Evolutionary conservation across 2,888 invertebrate genomes (phyloP), one percentile per base, ranked within the genome.

Genomic region (Plusia festucae): DNA sequence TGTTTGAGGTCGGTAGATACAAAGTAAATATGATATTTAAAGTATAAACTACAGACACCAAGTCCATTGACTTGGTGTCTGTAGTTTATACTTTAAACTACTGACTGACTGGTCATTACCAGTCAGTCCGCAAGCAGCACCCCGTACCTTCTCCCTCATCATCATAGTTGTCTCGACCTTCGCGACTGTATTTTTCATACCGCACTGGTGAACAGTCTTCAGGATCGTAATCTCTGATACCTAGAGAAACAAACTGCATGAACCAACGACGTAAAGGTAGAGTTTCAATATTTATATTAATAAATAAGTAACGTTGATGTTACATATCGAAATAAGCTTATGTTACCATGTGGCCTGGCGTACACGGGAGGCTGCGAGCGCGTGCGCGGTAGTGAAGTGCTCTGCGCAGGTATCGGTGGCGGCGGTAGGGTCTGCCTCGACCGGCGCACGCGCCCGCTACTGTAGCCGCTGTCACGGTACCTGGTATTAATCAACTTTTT

Each of bases 381-480:
- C 13, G 83, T 85, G 40, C 87, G 79, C 16, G 84, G 84, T 32
- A 83, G 32, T 54, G 88, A 70, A 73, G 83, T 16, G 57, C 76
- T 40, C 57, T 80, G 65, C 53, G 73, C 61, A 15, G 65, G 72
- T 40, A 69, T 67, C 32, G 76, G 77, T 49, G 66, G 70, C 9
- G 66, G 77, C 52, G 67, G 70, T 9, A 67, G 64, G 6, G 78
- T 72, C 20, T 76, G 78, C 51, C 87, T 82, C 20, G 83, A 30
- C 2, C 88, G 84, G 0, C 90, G 87, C 15, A 80, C 74, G 8
- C 91, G 88, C 0, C 88, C 88, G 73, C 92, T 93, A 78, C 90
- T 90, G 83, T 93, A 93, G 1, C 93, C 93, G 46, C 95, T 94
- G 80, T 95, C 95, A 0, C 94, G 91, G 58, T 95, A 95, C 73